Evolutionary conservation across 1,140 invertebrate genomes (phyloP).

Genomic region (Caenorhabditis tropicalis): DNA sequence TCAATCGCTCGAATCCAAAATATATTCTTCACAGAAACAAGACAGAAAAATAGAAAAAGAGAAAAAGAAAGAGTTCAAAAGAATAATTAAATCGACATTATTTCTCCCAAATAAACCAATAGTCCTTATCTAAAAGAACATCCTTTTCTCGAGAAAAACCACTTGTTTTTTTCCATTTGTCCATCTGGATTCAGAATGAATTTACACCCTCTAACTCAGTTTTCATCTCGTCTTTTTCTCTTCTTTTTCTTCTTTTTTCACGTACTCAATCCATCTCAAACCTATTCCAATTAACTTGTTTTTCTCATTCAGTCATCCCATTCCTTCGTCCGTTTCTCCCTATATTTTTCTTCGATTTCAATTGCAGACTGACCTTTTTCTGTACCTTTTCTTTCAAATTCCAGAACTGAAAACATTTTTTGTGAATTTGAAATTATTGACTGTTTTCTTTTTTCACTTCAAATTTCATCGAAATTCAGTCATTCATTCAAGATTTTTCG

Average conservation of each 20-base stretch:
- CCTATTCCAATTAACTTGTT: background rate
- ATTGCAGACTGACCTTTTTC: background rate
- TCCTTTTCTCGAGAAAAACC: too few relatives aligned
- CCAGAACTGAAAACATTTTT: background rate
- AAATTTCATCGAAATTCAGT: too few relatives aligned
- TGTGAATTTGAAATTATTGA: constrained; percentile 23
- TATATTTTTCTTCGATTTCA: background rate
- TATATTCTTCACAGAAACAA: too few relatives aligned
- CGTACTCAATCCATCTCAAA: background rate
- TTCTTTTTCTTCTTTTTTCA: background rate
- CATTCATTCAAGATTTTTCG: background rate
- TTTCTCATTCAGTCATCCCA: background rate
- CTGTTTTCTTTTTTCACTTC: background rate
- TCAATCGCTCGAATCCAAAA: too few relatives aligned
- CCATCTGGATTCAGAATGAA: too few relatives aligned
- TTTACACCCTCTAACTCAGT: background rate
- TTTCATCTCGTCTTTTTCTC: background rate
- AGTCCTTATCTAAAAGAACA: too few relatives aligned
- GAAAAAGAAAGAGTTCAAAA: too few relatives aligned
- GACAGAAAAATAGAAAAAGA: too few relatives aligned
- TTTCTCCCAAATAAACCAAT: too few relatives aligned
- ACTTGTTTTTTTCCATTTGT: too few relatives aligned
- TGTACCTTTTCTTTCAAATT: background rate
- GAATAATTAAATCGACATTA: too few relatives aligned
- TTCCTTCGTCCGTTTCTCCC: background rate